Percentiles rank a stretch among this genome's conserved stretches.
These are phyloP conservation scores for Channa striata DNA, from an alignment of 2,797 vertebrate species.

Conservation along the genomic window DNA sequence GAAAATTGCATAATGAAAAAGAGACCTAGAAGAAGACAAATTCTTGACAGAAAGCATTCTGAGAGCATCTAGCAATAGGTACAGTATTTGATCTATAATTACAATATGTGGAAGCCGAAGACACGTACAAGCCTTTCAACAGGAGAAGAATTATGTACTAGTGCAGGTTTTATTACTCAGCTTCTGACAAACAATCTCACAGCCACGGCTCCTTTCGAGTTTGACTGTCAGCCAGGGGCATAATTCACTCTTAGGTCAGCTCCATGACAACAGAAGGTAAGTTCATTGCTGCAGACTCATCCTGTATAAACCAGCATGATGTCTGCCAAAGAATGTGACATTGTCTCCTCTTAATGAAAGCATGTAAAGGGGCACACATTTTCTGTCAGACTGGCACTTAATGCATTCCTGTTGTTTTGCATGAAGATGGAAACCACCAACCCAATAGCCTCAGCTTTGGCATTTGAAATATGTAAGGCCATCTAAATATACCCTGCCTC, in stretches of 20 bases:
- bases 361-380: constrained; percentile 16
- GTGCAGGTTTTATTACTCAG: constrained; percentile 47
- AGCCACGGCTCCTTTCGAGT: constrained; percentile 43
- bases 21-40: constrained; percentile 4
- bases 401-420: constrained; percentile 21
- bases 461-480: constrained; percentile 54
- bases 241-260: constrained; percentile 55
- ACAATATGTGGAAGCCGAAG: constrained; percentile 33
- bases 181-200: constrained; percentile 51
- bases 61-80: constrained; percentile 29
- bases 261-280: constrained; percentile 38
- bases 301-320: constrained; percentile 11
- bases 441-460: constrained; percentile 24
- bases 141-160: constrained; percentile 34
- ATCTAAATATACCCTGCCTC: constrained; percentile 50
- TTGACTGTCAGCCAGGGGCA: constrained; percentile 42
- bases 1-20: constrained; percentile 11
- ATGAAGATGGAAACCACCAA: constrained; percentile 40
- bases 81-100: constrained; percentile 43
- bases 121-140: constrained; percentile 51
- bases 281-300: constrained; percentile 15
- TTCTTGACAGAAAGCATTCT: constrained; percentile 1
- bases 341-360: constrained; percentile 32
- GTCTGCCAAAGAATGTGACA: constrained; percentile 23
- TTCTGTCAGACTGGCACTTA: constrained; percentile 9